phyloP scores from a whole-genome alignment of 2,797 vertebrate species.

The Scyliorhinus canicula region DNA sequence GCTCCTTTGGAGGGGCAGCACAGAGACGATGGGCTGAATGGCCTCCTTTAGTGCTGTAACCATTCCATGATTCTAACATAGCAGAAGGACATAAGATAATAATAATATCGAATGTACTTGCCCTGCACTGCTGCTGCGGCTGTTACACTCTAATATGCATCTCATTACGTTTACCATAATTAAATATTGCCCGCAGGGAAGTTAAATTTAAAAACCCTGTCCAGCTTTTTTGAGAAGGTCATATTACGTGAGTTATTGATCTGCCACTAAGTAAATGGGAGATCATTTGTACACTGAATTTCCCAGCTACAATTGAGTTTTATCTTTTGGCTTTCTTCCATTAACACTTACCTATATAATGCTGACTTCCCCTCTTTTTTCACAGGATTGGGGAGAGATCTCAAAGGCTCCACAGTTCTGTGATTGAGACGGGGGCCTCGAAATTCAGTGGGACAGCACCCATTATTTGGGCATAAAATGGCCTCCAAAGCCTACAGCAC shows the following conservation, averaged over 20 bases:
- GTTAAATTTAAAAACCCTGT: background rate
- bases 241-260: background rate
- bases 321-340: too few relatives aligned
- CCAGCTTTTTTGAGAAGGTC: background rate
- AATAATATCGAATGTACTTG: background rate
- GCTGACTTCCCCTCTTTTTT: background rate
- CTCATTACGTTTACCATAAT: background rate
- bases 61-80: too few relatives aligned
- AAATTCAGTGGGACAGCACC: background rate
- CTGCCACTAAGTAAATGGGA: background rate
- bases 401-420: background rate
- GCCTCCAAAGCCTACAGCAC: background rate
- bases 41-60: too few relatives aligned
- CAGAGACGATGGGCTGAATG: too few relatives aligned
- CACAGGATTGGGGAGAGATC: background rate
- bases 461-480: background rate
- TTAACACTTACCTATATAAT: background rate
- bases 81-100: background rate
- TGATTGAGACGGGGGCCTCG: background rate
- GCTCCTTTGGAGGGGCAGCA: too few relatives aligned
- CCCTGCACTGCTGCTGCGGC: background rate
- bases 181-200: background rate
- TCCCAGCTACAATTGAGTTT: background rate
- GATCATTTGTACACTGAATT: background rate
- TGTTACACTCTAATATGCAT: background rate